Evolutionary conservation across 2,797 vertebrate species (phyloP).

Genomic region (Danio tinwini): DNA sequence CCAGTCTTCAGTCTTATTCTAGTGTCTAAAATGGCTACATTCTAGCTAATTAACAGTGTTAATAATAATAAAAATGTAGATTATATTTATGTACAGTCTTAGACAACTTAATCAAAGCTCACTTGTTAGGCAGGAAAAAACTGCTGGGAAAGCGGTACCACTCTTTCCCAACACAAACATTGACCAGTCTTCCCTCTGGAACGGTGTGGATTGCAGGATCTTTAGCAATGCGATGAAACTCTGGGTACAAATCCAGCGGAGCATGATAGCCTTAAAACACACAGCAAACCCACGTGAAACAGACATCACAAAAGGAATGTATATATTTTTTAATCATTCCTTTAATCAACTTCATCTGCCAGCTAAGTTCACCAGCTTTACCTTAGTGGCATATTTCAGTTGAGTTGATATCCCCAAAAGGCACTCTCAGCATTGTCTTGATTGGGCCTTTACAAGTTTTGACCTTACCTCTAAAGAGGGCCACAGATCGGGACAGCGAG

Average conservation of each 20-base stretch:
- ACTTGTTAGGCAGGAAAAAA: constrained; percentile 96
- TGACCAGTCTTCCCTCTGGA: constrained; percentile 87
- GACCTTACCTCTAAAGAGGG: constrained; percentile 90
- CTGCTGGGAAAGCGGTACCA: constrained; percentile 98
- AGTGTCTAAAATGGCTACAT: no score
- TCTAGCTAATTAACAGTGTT: neutral
- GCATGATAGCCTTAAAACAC: constrained; percentile 89
- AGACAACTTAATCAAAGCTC: constrained; percentile 62
- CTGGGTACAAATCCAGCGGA: constrained; percentile 95
- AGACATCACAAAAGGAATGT: neutral
- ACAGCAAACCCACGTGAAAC: neutral
- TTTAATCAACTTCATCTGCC: neutral
- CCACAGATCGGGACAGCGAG: constrained; percentile 93
- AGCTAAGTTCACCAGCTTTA: neutral
- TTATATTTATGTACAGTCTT: neutral
- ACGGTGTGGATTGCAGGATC: constrained; percentile 88
- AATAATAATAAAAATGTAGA: neutral
- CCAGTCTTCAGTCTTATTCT: neutral
- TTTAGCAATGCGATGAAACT: constrained; percentile 93
- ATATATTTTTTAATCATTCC: neutral
- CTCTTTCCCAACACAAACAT: constrained; percentile 95
- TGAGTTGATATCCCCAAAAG: neutral
- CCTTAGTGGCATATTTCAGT: neutral
- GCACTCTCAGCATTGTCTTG: neutral
- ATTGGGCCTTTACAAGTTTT: neutral